Evolutionary conservation across 2,888 invertebrate species (phyloP).

Genomic region (Xanthorhoe designata): DNA sequence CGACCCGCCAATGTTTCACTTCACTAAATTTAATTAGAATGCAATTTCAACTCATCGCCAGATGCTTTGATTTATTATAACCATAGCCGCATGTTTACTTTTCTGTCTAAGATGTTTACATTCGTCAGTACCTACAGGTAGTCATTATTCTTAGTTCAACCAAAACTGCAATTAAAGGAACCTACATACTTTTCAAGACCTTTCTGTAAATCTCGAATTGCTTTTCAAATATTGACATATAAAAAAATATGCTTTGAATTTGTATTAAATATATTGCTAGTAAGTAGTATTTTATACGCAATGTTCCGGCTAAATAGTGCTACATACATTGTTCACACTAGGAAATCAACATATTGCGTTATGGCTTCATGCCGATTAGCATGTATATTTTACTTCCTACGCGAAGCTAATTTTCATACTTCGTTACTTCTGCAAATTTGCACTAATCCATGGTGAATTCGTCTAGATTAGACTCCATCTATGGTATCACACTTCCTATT

Average conservation of each 20-base stretch:
- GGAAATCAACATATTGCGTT: constrained; percentile 42
- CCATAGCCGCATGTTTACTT: constrained; percentile 29
- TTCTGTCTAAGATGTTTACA: constrained; percentile 27
- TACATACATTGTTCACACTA: constrained; percentile 16
- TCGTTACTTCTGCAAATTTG: constrained; percentile 34
- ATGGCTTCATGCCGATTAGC: constrained; percentile 35
- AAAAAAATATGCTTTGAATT: neutral
- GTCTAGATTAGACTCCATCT: constrained; percentile 17
- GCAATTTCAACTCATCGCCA: constrained; percentile 43
- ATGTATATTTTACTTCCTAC: constrained; percentile 36
- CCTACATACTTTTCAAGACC: neutral
- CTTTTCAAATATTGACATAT: neutral
- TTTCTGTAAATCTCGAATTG: neutral
- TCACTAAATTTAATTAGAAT: constrained; percentile 63
- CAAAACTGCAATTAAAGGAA: neutral
- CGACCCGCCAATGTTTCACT: constrained; percentile 70
- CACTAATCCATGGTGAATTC: constrained; percentile 23
- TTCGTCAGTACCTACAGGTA: constrained; percentile 16
- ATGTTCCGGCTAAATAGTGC: constrained; percentile 1
- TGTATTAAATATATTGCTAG: neutral
- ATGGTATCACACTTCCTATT: constrained; percentile 38
- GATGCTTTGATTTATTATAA: constrained; percentile 26
- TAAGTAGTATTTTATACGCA: neutral
- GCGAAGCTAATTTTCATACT: constrained; percentile 38
- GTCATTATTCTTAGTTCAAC: neutral